Conservation (phyloP, 2,113 vertebrate species). For the Solenodon paradoxus region DNA sequence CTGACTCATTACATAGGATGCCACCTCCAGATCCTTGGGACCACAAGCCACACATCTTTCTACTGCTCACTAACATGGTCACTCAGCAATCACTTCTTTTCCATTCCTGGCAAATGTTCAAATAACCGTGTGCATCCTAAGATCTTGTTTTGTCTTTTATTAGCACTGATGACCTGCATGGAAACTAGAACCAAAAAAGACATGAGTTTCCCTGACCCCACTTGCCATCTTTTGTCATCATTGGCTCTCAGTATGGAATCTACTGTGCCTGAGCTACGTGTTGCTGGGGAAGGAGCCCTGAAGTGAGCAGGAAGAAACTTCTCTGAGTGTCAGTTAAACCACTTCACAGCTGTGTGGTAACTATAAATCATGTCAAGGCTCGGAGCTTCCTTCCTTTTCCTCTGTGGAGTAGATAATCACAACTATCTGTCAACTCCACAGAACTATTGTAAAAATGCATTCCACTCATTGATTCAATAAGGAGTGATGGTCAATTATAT, state of each 20-base stretch:
- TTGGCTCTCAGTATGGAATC: neutral
- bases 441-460: neutral
- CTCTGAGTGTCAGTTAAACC: neutral
- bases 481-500: neutral
- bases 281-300: neutral
- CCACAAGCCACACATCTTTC: neutral
- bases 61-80: neutral
- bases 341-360: neutral
- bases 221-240: neutral
- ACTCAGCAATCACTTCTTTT: neutral
- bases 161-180: neutral
- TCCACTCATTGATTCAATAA: neutral
- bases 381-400: neutral
- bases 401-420: neutral
- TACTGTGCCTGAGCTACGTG: neutral
- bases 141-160: neutral
- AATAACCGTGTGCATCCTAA: neutral
- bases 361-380: neutral
- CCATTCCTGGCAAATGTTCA: neutral
- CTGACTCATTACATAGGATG: neutral
- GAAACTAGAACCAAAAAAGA: neutral
- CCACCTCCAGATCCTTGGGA: neutral
- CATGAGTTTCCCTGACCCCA: neutral
- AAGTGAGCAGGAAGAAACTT: neutral
- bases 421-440: neutral